Percentiles rank a stretch among this genome's conserved stretches.
Conservation (phyloP, 2,113 vertebrate genomes). For the Pterocles orientalis region DNA sequence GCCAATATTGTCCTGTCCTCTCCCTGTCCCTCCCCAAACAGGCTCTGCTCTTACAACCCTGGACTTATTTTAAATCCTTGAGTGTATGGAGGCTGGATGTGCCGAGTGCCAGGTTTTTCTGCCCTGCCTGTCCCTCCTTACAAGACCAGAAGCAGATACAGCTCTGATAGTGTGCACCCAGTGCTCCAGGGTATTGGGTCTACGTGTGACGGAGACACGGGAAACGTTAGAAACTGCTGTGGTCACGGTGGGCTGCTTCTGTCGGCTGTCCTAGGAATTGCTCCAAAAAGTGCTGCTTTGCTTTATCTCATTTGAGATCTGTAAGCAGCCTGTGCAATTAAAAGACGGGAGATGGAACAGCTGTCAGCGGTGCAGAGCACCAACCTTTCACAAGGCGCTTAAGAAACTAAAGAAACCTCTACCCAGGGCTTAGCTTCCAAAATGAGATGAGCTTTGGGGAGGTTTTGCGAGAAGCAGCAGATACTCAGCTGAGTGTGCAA, state of each 20-base stretch:
- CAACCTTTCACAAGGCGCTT: neutral
- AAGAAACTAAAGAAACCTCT: neutral
- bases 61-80: neutral
- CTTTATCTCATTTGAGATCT: neutral
- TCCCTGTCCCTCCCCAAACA: rapidly evolving
- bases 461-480: neutral
- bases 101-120: too few relatives aligned
- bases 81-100: neutral
- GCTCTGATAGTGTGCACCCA: rapidly evolving
- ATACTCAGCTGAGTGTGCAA: neutral
- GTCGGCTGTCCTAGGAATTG: neutral
- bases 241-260: neutral
- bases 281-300: neutral
- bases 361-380: neutral
- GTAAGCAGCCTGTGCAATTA: neutral
- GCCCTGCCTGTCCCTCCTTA: neutral
- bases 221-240: rapidly evolving
- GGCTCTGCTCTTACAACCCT: neutral
- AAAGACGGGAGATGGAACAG: neutral
- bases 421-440: neutral
- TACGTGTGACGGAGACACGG: rapidly evolving
- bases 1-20: neutral
- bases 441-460: neutral
- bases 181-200: too few relatives aligned
- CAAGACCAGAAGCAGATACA: rapidly evolving